A percentile compares a stretch with the other conserved stretches of the same genome.
phyloP scores from a whole-genome alignment of 2,113 vertebrate genomes.

The Synodontis membranacea region DNA sequence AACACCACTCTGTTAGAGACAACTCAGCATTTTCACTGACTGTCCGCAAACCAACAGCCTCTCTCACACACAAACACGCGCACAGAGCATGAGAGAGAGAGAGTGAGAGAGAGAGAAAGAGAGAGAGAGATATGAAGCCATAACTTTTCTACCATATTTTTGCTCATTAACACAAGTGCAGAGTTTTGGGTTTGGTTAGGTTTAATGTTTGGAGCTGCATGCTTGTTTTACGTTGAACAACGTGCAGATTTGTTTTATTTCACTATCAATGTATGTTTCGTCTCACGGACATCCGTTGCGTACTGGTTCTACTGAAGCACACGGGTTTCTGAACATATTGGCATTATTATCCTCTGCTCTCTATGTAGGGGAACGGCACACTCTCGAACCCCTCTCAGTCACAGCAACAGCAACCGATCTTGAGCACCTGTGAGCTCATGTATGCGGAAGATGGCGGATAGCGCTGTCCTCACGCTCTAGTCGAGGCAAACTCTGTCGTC shows the following conservation, averaged over 20 bases:
- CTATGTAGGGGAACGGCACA: too few relatives aligned
- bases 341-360: neutral
- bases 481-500: neutral
- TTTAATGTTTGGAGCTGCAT: neutral
- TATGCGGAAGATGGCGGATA: neutral
- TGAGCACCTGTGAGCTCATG: neutral
- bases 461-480: neutral
- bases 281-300: neutral
- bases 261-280: neutral
- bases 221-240: neutral
- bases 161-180: neutral
- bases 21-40: constrained; percentile 15
- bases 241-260: neutral
- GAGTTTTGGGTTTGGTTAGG: neutral
- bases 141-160: neutral
- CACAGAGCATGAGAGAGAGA: neutral
- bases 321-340: neutral
- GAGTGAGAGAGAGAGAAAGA: neutral
- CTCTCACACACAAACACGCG: neutral
- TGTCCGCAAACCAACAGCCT: too few relatives aligned
- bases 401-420: neutral
- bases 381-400: neutral
- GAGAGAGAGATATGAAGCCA: neutral
- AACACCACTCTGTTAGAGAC: neutral
- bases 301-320: neutral